phyloP scores from a whole-genome alignment of 2,888 invertebrate species.

The Sphaerophoria rueppellii region DNA sequence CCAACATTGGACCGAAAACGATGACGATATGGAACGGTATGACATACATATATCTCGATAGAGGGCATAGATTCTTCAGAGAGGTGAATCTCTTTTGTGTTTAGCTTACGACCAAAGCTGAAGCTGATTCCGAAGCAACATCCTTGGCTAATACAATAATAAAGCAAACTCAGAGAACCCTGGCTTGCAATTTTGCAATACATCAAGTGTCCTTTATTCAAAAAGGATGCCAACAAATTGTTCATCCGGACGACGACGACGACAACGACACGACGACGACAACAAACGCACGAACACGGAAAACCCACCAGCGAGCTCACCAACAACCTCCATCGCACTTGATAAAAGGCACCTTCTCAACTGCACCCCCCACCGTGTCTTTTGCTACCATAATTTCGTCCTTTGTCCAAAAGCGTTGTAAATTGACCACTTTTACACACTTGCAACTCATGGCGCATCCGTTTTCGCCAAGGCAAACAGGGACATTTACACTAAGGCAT shows the following conservation, averaged over 20 bases:
- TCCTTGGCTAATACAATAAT: constrained; percentile 69
- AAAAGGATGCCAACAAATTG: constrained; percentile 72
- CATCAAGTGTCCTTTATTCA: constrained; percentile 60
- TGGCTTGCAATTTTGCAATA: constrained; percentile 66
- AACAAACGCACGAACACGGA: constrained; percentile 50
- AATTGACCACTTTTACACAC: constrained; percentile 67
- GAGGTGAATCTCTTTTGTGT: constrained; percentile 54
- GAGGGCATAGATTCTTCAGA: neutral
- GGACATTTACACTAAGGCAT: constrained; percentile 43
- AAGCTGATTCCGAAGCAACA: constrained; percentile 18
- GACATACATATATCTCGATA: neutral
- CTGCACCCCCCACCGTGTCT: neutral
- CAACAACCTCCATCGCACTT: constrained; percentile 3
- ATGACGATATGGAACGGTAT: neutral
- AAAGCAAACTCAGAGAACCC: constrained; percentile 63
- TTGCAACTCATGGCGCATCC: constrained; percentile 45
- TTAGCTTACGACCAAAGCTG: constrained; percentile 10
- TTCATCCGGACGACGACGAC: constrained; percentile 43
- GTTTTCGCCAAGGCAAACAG: constrained; percentile 28
- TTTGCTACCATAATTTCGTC: constrained; percentile 45
- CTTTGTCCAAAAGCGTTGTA: constrained; percentile 63
- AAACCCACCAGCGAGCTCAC: constrained; percentile 15
- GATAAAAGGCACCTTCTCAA: constrained; percentile 2
- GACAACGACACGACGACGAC: constrained; percentile 16
- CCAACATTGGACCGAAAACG: neutral